phyloP scores from a whole-genome alignment of 37 sponge, comb jelly and placozoan genomes.

The Ephydatia muelleri region DNA sequence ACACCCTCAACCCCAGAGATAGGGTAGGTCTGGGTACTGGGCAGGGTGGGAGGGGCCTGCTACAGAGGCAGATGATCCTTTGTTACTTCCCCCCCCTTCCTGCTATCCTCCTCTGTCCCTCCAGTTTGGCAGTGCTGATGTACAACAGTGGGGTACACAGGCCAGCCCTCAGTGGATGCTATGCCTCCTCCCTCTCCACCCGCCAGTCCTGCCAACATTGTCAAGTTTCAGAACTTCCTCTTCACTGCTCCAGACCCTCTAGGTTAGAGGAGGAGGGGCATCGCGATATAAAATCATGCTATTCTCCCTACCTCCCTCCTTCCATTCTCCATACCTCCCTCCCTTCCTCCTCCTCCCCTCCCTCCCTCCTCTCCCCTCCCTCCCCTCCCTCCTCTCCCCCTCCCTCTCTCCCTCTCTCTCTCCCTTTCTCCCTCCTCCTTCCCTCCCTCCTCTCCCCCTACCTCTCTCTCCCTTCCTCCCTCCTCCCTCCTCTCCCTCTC shows the following conservation, averaged over 20 bases:
- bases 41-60: not conserved
- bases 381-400: not conserved
- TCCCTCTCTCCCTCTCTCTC: not conserved
- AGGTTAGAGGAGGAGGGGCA: not conserved
- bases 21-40: constrained; percentile 11
- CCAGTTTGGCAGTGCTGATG: constrained; percentile 14
- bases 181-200: constrained; percentile 21
- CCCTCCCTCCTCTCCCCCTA: not conserved
- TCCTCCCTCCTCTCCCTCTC: not conserved
- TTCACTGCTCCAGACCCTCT: constrained; percentile 8
- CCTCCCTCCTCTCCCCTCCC: not conserved
- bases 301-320: not conserved
- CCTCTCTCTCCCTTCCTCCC: not conserved
- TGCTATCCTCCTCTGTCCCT: no score
- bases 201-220: constrained; percentile 28
- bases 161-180: constrained; percentile 21
- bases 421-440: not conserved
- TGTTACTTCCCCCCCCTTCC: no score
- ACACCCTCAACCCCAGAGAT: constrained; percentile 44
- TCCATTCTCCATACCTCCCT: not conserved
- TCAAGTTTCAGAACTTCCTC: constrained; percentile 24
- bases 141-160: constrained; percentile 18
- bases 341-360: not conserved
- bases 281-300: not conserved
- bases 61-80: no score